A percentile compares a stretch with the other conserved stretches of the same genome.
Evolutionary conservation across 1,140 invertebrate genomes (phyloP).

Genomic region (Rhagoletis zephyria): DNA sequence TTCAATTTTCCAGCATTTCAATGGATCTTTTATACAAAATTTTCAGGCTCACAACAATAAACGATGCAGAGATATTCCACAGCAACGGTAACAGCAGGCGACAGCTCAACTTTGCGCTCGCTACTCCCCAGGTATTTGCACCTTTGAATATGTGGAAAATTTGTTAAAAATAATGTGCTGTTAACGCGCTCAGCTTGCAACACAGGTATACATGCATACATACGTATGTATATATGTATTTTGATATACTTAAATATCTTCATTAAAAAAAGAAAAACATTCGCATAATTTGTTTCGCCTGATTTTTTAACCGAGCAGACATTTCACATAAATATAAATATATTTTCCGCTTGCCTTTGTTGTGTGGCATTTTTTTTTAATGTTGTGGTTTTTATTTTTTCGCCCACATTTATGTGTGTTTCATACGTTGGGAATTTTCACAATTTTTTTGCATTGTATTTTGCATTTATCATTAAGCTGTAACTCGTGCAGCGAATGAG

Average conservation of each 20-base stretch:
- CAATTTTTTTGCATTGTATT: neutral
- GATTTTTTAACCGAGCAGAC: neutral
- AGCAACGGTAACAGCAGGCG: neutral
- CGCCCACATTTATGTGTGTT: neutral
- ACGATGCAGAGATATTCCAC: neutral
- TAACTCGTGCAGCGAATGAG: neutral
- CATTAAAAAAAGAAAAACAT: neutral
- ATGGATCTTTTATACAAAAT: constrained; percentile 1
- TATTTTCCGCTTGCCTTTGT: neutral
- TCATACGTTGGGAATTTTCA: neutral
- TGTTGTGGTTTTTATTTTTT: neutral
- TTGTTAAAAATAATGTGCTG: neutral
- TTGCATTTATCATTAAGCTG: neutral
- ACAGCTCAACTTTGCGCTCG: neutral
- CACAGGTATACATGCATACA: neutral
- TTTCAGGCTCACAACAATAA: neutral
- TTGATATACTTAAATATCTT: neutral
- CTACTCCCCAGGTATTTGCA: constrained; percentile 9
- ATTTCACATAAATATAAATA: neutral
- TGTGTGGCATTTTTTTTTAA: neutral
- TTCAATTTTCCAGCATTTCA: constrained; percentile 33
- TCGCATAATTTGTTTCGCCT: neutral
- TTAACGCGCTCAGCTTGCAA: neutral
- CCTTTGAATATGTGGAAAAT: neutral
- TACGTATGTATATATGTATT: neutral